Evolutionary conservation across 2,797 vertebrate genomes (phyloP), one percentile per base, ranked within the genome.

Genomic region (Rhinichthys osculus): DNA sequence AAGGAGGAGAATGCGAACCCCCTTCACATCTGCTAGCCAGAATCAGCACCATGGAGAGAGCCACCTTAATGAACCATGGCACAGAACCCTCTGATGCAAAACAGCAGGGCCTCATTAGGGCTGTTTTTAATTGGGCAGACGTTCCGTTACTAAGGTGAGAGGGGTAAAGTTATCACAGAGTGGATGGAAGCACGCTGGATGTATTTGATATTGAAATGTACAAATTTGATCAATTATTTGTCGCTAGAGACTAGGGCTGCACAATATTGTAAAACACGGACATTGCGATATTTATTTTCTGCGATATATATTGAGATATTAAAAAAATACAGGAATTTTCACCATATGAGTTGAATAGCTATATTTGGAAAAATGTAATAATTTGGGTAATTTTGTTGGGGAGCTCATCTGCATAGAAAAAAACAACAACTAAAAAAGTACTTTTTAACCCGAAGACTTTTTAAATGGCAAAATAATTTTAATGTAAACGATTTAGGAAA

Each of bases 81-180:
- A 76, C 64, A n/a, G 62, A 70, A 81, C 78, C 78, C 67, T 70
- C 59, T 74, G 84, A 72, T 50, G 52, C 76, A 59, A 62, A 74
- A 73, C 85, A 50, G 86, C 85, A 86, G 89, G 86, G 88, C 85
- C 88, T 91, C 90, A 91, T 92, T 91, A 90, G 91, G 90, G 89
- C 85, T 78, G 92, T 89, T 89, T 91, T 93, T 93, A 93, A 93
- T 94, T 93, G 92, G 91, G 90, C 91, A 91, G 92, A 92, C 87
- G 91, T 89, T 92, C n/a, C 83, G 91, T 91, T 90, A 92, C 93
- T 91, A 90, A 92, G 85, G 81, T 80, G 81, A 40, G 38, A 79
- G 5, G 23, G 42, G 44, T 19, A 19, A 69, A n/a, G 10, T 82
- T 73, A 70, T 57, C 30, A 40, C 30, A 52, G 27, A 78, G 30